Conservation (phyloP, 2,113 vertebrate species). For the Bathybates hornii region DNA sequence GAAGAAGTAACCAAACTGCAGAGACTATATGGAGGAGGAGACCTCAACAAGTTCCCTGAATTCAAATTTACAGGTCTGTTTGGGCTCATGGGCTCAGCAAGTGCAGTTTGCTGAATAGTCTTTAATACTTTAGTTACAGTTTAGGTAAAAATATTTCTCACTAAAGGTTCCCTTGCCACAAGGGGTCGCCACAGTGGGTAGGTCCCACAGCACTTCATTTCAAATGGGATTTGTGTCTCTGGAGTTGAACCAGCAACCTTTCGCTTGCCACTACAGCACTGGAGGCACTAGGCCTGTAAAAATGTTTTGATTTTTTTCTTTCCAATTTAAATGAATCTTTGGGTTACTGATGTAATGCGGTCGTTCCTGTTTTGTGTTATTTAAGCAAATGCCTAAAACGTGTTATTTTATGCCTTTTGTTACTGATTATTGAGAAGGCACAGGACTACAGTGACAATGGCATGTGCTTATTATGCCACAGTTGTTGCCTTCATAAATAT, state of each 20-base stretch:
- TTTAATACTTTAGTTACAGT: not conserved
- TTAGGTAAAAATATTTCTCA: fast-evolving
- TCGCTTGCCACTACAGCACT: not conserved
- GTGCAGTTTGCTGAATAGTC: not conserved
- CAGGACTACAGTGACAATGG: not conserved
- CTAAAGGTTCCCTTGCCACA: not conserved
- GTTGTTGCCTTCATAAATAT: not conserved
- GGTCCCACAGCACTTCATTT: not conserved
- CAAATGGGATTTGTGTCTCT: not conserved
- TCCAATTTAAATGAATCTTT: not conserved
- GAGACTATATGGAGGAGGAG: slow-evolving; percentile 83
- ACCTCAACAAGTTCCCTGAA: slow-evolving; percentile 85
- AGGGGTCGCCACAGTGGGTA: not conserved
- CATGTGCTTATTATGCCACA: not conserved
- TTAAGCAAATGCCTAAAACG: not conserved
- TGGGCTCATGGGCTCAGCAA: not conserved
- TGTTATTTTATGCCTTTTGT: not conserved
- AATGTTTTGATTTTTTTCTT: not conserved
- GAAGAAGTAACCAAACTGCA: slow-evolving; percentile 84
- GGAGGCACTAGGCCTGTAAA: not conserved
- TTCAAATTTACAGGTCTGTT: slow-evolving; percentile 85
- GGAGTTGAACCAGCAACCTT: not conserved
- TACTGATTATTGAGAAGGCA: not conserved
- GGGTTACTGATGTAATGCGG: not conserved
- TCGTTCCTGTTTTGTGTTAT: not conserved